Evolutionary conservation across 2,888 invertebrate genomes (phyloP), one percentile per base, ranked within the genome.

Genomic region (Limnephilus lunatus): DNA sequence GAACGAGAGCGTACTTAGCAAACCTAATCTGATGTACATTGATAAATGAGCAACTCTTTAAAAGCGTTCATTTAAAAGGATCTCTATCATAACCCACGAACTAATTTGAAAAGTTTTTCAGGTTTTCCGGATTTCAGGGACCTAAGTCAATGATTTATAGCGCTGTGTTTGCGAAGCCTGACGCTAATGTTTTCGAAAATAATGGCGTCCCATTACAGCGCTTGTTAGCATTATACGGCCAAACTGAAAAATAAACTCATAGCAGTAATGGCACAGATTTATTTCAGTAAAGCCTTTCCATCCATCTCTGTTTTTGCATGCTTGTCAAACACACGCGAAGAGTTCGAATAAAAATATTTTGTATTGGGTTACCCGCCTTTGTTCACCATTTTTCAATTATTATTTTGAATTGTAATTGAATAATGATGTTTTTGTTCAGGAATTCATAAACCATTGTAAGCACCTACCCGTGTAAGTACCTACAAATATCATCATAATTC

Each of bases 131-230:
- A 68, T 83, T 83, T 83, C 31, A 19, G 32, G 32, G 82, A 32
- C 31, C 31, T 83, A 83, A 83, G 31, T 32, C 82, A 15, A 31
- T 83, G 82, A 83, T 83, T 83, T 83, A 83, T 83, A 32, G 31
- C 82, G 82, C 82, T 35, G 82, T 83, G 32, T 83, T 83, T 14
- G 82, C 82, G 32, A 35, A 83, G 32, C 32, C 32, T 35, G 82
- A 35, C 32, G 31, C 68, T 68, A 68, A 68, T 83, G 32, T 83
- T 83, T 83, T 83, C 82, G 14, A 32, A 83, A 83, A 83, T 83
- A 83, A 83, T 83, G 5, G 31, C 82, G 25, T 83, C 82, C 82
- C 82, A 30, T 83, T 83, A 31, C 82, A 15, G 32, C 4, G 30
- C 82, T 82, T 32, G 31, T 82, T 32, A 82, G 11, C 32, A 82